Evolutionary conservation across 2,797 vertebrate species (phyloP).

Genomic region (Holocentrus rufus): DNA sequence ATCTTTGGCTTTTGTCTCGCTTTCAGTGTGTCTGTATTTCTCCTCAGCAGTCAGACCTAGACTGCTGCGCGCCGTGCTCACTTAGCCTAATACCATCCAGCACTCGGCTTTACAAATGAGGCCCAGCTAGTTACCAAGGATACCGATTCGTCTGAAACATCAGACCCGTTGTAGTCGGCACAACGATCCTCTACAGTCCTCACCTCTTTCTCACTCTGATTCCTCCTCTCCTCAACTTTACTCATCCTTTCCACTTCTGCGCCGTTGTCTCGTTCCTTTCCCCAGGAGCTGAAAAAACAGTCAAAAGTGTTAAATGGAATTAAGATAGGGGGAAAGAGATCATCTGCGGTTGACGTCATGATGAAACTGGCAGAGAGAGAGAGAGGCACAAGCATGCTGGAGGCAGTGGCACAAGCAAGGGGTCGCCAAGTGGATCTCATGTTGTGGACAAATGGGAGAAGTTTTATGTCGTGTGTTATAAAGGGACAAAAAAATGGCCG

Average conservation of each 20-base stretch:
- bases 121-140: conserved; percentile 83
- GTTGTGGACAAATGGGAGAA: not conserved
- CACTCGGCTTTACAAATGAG: conserved; percentile 79
- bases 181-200: conserved; percentile 66
- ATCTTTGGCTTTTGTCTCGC: conserved; percentile 29
- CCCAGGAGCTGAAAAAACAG: conserved; percentile 41
- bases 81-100: conserved; percentile 70
- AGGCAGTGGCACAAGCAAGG: not conserved
- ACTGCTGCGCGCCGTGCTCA: conserved; percentile 44
- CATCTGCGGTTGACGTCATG: not conserved
- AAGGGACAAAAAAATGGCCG: not conserved
- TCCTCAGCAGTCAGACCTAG: conserved; percentile 42
- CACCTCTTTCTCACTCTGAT: conserved; percentile 55
- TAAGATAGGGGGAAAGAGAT: conserved; percentile 35
- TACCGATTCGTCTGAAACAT: conserved; percentile 78
- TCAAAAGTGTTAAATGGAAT: conserved; percentile 16
- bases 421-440: not conserved
- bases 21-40: conserved; percentile 43
- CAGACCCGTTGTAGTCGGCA: conserved; percentile 69
- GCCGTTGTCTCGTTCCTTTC: conserved; percentile 56
- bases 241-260: conserved; percentile 48
- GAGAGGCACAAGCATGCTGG: not conserved
- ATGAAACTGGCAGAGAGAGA: not conserved
- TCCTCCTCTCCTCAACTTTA: conserved; percentile 49
- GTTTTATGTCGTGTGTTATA: conserved; percentile 27